Percentiles rank a stretch among this genome's conserved stretches.
Conservation (phyloP, 1,140 invertebrate genomes). For the Macrobrachium nipponense region DNA sequence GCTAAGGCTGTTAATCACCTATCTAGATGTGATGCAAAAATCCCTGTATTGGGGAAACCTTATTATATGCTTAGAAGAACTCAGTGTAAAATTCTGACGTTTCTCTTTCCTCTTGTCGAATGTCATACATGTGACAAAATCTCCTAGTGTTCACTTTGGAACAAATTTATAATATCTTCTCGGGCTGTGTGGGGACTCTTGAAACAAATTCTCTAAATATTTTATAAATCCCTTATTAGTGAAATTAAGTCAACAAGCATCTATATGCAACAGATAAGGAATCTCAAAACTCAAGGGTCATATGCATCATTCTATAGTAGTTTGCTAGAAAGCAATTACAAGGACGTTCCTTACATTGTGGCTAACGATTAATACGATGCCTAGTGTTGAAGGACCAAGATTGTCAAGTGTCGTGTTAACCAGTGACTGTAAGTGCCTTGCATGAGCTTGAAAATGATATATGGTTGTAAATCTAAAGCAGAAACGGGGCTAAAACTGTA, state of each 20-base stretch:
- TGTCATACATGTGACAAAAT: too few species aligned
- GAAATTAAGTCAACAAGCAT: background rate
- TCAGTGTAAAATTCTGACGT: background rate
- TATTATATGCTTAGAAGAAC: slow-evolving; percentile 46
- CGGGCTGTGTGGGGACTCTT: slow-evolving; percentile 76
- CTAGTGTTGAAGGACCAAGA: slow-evolving; percentile 5
- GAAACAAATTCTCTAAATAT: slow-evolving; percentile 70
- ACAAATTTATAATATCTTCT: slow-evolving; percentile 55
- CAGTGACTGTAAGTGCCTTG: too few species aligned
- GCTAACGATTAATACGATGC: slow-evolving; percentile 27
- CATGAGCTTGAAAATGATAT: too few species aligned
- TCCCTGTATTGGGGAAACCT: slow-evolving; percentile 71
- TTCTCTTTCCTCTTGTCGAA: background rate
- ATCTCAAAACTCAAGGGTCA: background rate
- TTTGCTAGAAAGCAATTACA: slow-evolving; percentile 29
- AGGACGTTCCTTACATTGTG: slow-evolving; percentile 30
- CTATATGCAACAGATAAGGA: background rate
- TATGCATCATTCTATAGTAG: slow-evolving; percentile 11
- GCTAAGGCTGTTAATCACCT: slow-evolving; percentile 76
- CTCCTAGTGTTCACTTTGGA: slow-evolving; percentile 69
- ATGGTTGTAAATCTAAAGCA: too few species aligned
- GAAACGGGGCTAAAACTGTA: too few species aligned
- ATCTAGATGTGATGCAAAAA: slow-evolving; percentile 79
- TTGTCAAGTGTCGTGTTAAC: too few species aligned
- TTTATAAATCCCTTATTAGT: slow-evolving; percentile 63